Evolutionary conservation across 2,113 vertebrate genomes (phyloP), one percentile per base, ranked within the genome.

Genomic region (Campylomormyrus tamandua): DNA sequence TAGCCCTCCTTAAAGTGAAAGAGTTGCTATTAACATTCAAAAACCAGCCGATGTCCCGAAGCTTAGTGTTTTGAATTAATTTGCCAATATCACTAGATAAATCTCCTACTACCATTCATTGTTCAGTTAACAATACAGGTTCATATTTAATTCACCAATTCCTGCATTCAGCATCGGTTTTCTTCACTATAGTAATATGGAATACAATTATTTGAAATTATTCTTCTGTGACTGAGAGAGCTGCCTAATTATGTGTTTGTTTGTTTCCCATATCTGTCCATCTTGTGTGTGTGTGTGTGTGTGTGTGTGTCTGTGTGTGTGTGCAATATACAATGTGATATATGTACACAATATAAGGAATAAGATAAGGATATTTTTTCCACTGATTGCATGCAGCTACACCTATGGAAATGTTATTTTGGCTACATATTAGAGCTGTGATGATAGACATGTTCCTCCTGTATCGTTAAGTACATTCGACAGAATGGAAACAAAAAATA

Each of bases 221-320:
- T 31, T 70, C 62, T 31, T 70, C 9, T 31, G 62, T 93, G 93
- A 96, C 95, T 93, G 94, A 94, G 93, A 93, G 95, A 96, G 96
- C 96, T 21, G 53, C 53, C 21, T 58, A 24, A 96, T 96, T 95
- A 95, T 95, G 94, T 95, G 94, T 93, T 94, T 93, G 94, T 94
- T 92, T 56, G 53, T 56, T 95, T 94, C 92, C 93, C 92, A 91
- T 56, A 56, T 9, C 21, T 62, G n/a, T 62, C 56, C 8, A n/a
- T 62, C 21, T n/a, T 62, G 8, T 62, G 24, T 2, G 5, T 58
- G 56, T 6, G 13, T 58, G 13, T 3, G 19, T 52, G 15, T 52
- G 15, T 6, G 13, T 53, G 52, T 53, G 49, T 13, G 11, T 13
- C 0, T 45, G 5, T 45, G 45, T 50, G 5, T 56, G 17, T 53